These are phyloP conservation scores for Glossosoma conforme DNA, from an alignment of 1,140 invertebrate genomes.

Conservation along the genomic window DNA sequence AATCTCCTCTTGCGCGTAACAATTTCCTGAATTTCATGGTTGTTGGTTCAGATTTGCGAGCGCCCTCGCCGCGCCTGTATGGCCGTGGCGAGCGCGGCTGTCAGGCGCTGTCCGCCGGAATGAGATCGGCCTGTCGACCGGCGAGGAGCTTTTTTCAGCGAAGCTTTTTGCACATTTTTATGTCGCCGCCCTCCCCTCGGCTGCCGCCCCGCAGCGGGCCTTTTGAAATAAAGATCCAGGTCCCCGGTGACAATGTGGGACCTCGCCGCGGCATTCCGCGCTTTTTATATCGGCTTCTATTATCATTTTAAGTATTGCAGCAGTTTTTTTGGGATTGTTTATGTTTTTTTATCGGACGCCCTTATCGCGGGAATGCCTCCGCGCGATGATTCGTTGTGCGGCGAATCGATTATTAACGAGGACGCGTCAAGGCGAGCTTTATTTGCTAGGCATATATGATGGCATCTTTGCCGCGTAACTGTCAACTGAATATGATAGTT, in stretches of 20 bases:
- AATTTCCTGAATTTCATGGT: no score
- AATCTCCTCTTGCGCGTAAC: no score
- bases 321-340: conserved; percentile 29
- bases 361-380: conserved; percentile 17
- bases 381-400: no score
- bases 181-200: conserved; percentile 4
- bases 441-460: no score
- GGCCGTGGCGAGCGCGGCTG: conserved; percentile 9
- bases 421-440: no score
- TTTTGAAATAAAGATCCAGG: conserved; percentile 12
- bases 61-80: background rate
- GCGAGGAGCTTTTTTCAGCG: conserved; percentile 28
- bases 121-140: conserved; percentile 30
- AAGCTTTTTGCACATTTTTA: conserved; percentile 27
- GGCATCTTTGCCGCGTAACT: no score
- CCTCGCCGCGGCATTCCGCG: conserved; percentile 26
- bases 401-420: no score
- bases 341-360: conserved; percentile 25
- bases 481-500: no score
- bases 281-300: conserved; percentile 32
- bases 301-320: conserved; percentile 30
- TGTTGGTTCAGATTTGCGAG: background rate
- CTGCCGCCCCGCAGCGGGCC: conserved; percentile 5
- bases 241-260: conserved; percentile 16
- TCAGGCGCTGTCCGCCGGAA: conserved; percentile 29